A percentile compares a stretch with the other conserved stretches of the same genome.
These are phyloP conservation scores for Vireo altiloquus DNA, from an alignment of 2,113 vertebrate species.

Conservation along the genomic window DNA sequence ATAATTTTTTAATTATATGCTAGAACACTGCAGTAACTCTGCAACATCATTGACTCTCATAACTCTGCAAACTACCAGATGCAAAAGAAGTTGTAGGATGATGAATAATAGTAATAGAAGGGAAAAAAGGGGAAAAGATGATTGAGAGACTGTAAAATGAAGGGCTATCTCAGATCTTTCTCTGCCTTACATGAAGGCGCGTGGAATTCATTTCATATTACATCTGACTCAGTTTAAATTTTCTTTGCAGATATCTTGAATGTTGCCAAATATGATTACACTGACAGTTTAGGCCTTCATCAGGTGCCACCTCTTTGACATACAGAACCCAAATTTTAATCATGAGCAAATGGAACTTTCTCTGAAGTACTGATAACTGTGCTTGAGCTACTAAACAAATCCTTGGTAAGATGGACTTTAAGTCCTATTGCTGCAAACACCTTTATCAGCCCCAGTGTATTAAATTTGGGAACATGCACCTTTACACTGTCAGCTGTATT, in stretches of 20 bases:
- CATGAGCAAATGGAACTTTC: conserved; percentile 20
- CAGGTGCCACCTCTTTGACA: neutral
- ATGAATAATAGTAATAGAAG: neutral
- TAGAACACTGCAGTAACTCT: neutral
- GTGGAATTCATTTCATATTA: conserved; percentile 41
- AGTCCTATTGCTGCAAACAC: neutral
- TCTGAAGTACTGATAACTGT: neutral
- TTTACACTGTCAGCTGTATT: neutral
- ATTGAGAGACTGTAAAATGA: conserved; percentile 34
- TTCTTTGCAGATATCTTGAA: conserved; percentile 26
- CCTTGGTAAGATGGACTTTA: neutral
- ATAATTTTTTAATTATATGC: neutral
- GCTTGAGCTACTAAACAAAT: neutral
- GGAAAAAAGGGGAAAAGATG: neutral
- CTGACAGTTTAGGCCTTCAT: neutral
- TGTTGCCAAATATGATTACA: conserved; percentile 40
- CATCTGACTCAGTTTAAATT: conserved; percentile 26
- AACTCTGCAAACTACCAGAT: neutral
- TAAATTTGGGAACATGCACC: neutral
- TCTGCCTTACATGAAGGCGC: neutral
- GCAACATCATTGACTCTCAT: neutral
- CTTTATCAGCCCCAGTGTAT: neutral
- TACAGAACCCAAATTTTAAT: conserved; percentile 11
- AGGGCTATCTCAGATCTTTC: neutral
- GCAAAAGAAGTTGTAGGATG: neutral